Evolutionary conservation across 2,797 vertebrate genomes (phyloP), one percentile per base, ranked within the genome.

Genomic region (Prunella strophiata): DNA sequence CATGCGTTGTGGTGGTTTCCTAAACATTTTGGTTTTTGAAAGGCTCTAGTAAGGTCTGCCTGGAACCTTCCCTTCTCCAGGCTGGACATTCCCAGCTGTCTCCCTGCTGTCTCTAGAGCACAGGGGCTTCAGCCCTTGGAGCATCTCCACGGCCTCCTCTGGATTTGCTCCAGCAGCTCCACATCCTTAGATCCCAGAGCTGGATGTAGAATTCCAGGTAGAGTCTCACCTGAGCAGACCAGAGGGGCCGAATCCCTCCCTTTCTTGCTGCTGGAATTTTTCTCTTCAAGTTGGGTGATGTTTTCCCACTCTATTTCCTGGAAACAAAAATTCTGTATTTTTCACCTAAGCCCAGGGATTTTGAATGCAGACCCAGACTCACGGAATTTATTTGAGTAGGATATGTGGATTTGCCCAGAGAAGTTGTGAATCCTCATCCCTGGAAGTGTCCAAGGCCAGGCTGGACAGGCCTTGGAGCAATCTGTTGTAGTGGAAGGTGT

Each of bases 151-250:
- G 75, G 36, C 9, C 22, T 65, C 45, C 38, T 65, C 22, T 79
- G 51, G 43, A 50, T 3, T 1, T 5, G 3, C 36, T 72, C 32
- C 43, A 79, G 32, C 19, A 57, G 16, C 32, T 72, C 36, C 43
- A 43, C 5, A 7, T 63, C 10, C 25, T 17, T n/a, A 47, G 29
- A 52, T 2, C 1, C 9, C 32, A 38, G 50, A 50, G 51, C 51
- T 57, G 43, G 13, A 51, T 9, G 58, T 22, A 27, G 27, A 57
- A 43, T 42, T 79, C 26, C 58, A 32, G 12, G 22, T 32, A 4
- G 27, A 2, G 1, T 78, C 51, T 65, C 66, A 50, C 51, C 32
- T 23, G 3, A 72, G 30, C 0, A 0, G 36, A 48, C 6, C 58
- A 72, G 22, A 51, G 32, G 19, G 16, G 27, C 58, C 51, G 32